phyloP scores from a whole-genome alignment of 2,888 invertebrate genomes.

The Rotaria macrura region DNA sequence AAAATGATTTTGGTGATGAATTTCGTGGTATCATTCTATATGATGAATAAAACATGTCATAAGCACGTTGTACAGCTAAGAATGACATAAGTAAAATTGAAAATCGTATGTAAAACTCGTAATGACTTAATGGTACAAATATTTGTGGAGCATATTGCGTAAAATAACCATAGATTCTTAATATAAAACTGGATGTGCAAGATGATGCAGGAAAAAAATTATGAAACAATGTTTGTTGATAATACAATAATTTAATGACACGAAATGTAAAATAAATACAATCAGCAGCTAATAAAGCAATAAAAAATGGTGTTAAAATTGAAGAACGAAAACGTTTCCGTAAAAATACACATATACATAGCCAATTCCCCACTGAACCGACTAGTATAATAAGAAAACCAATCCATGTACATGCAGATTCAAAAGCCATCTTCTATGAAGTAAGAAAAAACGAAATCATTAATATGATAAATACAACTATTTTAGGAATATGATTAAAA shows the following conservation, averaged over 20 bases:
- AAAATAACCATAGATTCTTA: neutral
- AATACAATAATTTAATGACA: neutral
- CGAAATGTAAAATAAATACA: neutral
- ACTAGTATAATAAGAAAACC: neutral
- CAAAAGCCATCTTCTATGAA: neutral
- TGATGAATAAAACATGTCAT: neutral
- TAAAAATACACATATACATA: neutral
- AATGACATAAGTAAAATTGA: neutral
- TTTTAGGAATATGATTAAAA: no score
- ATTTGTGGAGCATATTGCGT: neutral
- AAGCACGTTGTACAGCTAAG: neutral
- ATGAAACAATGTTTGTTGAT: neutral
- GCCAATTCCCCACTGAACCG: neutral
- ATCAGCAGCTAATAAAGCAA: neutral
- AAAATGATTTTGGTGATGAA: neutral
- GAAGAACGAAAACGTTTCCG: neutral
- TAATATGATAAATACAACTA: no score
- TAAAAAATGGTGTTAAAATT: neutral
- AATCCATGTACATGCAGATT: neutral
- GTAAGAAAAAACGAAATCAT: no score
- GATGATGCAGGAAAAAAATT: neutral
- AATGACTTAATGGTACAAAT: neutral
- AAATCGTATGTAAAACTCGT: neutral
- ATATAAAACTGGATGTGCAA: neutral
- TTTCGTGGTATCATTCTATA: neutral